Conservation (phyloP, 2,888 invertebrate species). For the Andrena minutula region DNA sequence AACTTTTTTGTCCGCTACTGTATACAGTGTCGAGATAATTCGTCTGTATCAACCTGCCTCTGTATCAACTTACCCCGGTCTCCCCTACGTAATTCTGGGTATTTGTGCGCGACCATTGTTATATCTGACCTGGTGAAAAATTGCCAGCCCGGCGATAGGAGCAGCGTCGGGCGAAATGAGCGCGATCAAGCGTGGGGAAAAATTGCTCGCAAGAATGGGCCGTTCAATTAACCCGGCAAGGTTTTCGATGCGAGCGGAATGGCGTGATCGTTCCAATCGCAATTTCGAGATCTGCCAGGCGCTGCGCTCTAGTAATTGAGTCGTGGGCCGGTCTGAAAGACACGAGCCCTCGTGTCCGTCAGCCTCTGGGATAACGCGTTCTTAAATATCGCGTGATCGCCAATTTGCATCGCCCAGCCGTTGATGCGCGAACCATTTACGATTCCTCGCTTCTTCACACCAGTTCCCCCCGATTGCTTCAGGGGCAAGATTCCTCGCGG, state of each 20-base stretch:
- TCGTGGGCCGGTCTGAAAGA: slow-evolving; percentile 47
- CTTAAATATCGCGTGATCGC: slow-evolving; percentile 65
- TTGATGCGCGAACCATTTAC: slow-evolving; percentile 12
- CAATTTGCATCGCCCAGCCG: slow-evolving; percentile 32
- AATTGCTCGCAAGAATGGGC: slow-evolving; percentile 24
- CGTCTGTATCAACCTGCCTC: no score
- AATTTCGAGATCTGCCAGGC: slow-evolving; percentile 33
- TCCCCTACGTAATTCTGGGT: slow-evolving; percentile 32
- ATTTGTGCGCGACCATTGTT: slow-evolving; percentile 28
- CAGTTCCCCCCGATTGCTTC: neutral
- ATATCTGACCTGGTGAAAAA: slow-evolving; percentile 32
- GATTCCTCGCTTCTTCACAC: slow-evolving; percentile 1
- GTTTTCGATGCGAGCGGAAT: slow-evolving; percentile 23
- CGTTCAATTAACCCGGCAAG: slow-evolving; percentile 21
- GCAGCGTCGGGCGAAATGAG: neutral
- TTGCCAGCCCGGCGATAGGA: neutral
- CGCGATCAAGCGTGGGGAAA: slow-evolving; percentile 5
- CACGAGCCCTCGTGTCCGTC: slow-evolving; percentile 53
- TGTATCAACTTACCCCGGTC: no score
- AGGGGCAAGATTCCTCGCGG: no score
- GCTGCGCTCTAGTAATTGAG: slow-evolving; percentile 59
- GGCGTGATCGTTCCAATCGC: slow-evolving; percentile 50
- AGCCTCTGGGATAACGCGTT: slow-evolving; percentile 54
- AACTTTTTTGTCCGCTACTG: no score
- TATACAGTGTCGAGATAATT: no score